phyloP scores from a whole-genome alignment of 2,797 vertebrate genomes.

The Carduelis carduelis region DNA sequence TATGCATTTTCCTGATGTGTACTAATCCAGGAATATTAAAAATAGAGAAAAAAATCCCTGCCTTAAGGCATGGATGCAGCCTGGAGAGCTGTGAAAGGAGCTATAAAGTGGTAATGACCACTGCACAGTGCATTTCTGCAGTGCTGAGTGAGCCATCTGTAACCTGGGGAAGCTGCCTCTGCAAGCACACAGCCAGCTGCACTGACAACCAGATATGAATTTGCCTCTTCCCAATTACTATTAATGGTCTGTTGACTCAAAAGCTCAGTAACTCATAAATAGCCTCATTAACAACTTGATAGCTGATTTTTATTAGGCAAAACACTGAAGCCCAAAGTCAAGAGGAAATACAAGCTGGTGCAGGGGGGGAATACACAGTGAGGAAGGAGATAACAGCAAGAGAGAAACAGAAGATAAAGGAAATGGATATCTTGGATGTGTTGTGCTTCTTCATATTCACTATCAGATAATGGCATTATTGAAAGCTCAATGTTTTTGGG shows the following conservation, averaged over 20 bases:
- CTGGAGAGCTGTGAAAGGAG: not conserved
- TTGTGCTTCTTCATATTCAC: not conserved
- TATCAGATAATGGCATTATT: not conserved
- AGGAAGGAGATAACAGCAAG: not conserved
- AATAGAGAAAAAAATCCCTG: not conserved
- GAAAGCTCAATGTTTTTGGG: not conserved
- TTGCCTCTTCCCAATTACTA: conserved; percentile 22
- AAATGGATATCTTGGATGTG: not conserved
- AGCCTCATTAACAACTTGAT: conserved; percentile 50
- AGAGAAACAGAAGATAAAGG: not conserved
- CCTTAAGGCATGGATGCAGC: not conserved
- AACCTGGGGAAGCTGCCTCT: not conserved
- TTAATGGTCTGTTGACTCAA: conserved; percentile 53
- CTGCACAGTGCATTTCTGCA: not conserved
- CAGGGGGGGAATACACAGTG: not conserved
- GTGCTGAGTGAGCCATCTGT: not conserved
- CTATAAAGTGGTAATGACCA: not conserved
- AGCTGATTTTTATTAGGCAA: conserved; percentile 35
- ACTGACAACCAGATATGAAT: not conserved
- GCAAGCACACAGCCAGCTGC: not conserved
- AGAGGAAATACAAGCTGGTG: not conserved
- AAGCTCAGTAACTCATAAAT: conserved; percentile 52
- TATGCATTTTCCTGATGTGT: not conserved
- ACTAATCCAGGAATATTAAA: not conserved
- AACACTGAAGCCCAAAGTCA: not conserved